Base-by-base conservation (phyloP, 2,888 invertebrate genomes). In the Molorchus minor region DNA sequence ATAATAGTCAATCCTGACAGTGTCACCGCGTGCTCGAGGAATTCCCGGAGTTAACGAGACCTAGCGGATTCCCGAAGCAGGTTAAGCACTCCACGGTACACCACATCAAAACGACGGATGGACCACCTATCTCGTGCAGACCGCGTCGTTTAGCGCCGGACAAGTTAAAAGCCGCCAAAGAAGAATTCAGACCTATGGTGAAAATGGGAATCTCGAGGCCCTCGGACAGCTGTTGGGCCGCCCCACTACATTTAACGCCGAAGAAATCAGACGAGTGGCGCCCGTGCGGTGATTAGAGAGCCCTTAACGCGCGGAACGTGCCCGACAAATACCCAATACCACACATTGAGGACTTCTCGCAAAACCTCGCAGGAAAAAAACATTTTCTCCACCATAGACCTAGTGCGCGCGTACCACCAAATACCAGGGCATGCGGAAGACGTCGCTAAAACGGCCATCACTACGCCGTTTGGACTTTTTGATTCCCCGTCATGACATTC, bases 231-330 rank as follows among this genome's bases (percentile, higher is more conserved):
- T n/a, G n/a, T n/a, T n/a, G n/a, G n/a, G n/a, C n/a, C n/a, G n/a
- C n/a, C n/a, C n/a, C n/a, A n/a, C n/a, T n/a, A n/a, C n/a, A n/a
- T n/a, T n/a, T n/a, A n/a, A n/a, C n/a, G n/a, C n/a, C n/a, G n/a
- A n/a, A n/a, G n/a, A n/a, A n/a, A n/a, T n/a, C n/a, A n/a, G n/a
- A n/a, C n/a, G n/a, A n/a, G n/a, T 29, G 30, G 4, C n/a, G 36
- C n/a, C 4, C 36, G 3, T 36, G 36, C n/a, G 36, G 36, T 7
- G 15, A 36, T n/a, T 36, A 36, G 3, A 3, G 36, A 15, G 36
- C 36, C n/a, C 36, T 36, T 4, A 36, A 36, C 36, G 36, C 36
- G n/a, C 36, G 36, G n/a, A 36, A 4, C n/a, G n/a, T n/a, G n/a
- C 36, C 36, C 3, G 36, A 36, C 15, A 29, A 29, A 10, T 29